Conservation (phyloP, 2,888 invertebrate species). For the Luffia ferchaultella region DNA sequence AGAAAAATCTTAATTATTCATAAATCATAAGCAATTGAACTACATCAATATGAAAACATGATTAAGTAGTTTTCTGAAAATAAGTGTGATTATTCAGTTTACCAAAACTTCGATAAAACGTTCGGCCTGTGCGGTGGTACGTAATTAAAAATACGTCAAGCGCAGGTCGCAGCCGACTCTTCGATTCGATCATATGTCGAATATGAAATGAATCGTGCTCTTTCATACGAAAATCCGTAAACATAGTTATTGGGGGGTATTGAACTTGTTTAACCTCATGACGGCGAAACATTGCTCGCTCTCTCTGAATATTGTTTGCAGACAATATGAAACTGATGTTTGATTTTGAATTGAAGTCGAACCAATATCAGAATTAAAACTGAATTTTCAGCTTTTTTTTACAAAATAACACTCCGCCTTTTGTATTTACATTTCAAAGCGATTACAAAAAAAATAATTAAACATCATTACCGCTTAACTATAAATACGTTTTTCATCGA, state of each 20-base stretch:
- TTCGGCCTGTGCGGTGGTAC: constrained; percentile 46
- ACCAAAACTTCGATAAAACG: constrained; percentile 42
- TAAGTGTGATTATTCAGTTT: background rate
- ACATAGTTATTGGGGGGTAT: background rate
- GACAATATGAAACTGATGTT: background rate
- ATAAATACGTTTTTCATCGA: no score
- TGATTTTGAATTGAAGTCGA: no score
- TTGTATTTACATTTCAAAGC: no score
- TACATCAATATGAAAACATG: no score
- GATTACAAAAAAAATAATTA: no score
- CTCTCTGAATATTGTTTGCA: background rate
- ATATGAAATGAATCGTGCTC: constrained; percentile 55
- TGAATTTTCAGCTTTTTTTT: no score
- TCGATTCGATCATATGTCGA: constrained; percentile 60
- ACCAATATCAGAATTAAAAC: no score
- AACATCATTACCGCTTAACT: no score
- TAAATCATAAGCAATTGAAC: no score
- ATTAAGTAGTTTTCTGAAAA: no score
- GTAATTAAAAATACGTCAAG: constrained; percentile 66
- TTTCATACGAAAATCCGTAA: constrained; percentile 28
- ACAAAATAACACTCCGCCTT: no score
- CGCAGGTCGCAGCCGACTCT: constrained; percentile 60
- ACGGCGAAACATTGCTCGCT: background rate
- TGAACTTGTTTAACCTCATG: background rate
- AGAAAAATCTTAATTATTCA: no score